Conservation (phyloP, 2,888 invertebrate genomes). For the Lagria hirta region DNA sequence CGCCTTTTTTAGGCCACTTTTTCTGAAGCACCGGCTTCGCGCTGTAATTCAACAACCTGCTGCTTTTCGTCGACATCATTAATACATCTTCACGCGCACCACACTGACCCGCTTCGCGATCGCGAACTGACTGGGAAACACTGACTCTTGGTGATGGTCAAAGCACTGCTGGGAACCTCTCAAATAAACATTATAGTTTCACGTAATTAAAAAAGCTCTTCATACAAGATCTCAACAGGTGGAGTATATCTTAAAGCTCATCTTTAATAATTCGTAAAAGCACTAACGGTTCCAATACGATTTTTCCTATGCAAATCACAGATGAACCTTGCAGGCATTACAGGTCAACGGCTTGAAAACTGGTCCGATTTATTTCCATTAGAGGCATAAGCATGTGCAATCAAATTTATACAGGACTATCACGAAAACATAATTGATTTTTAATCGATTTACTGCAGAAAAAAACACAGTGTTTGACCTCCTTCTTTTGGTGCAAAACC, state of each 20-base stretch:
- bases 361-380: slow-evolving; percentile 12
- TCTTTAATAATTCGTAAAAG: slow-evolving; percentile 16
- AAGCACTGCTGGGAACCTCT: too few species aligned
- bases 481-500: slow-evolving; percentile 5
- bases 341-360: slow-evolving; percentile 19
- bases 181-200: too few species aligned
- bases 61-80: slow-evolving; percentile 19
- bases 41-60: too few species aligned
- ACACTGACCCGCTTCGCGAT: slow-evolving; percentile 9
- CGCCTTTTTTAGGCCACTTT: slow-evolving; percentile 40
- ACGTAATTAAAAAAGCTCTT: too few species aligned
- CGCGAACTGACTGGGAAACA: too few species aligned
- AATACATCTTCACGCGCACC: slow-evolving; percentile 8
- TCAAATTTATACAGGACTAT: too few species aligned
- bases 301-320: slow-evolving; percentile 20
- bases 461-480: slow-evolving; percentile 1
- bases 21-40: slow-evolving; percentile 34
- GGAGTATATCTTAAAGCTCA: slow-evolving; percentile 17
- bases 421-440: too few species aligned
- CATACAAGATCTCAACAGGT: too few species aligned
- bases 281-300: slow-evolving; percentile 13
- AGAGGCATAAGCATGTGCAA: not conserved
- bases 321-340: slow-evolving; percentile 8
- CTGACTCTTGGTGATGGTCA: slow-evolving; percentile 14
- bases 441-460: not conserved